Base-by-base conservation (phyloP, 2,888 invertebrate genomes). In the Nomada flava region DNA sequence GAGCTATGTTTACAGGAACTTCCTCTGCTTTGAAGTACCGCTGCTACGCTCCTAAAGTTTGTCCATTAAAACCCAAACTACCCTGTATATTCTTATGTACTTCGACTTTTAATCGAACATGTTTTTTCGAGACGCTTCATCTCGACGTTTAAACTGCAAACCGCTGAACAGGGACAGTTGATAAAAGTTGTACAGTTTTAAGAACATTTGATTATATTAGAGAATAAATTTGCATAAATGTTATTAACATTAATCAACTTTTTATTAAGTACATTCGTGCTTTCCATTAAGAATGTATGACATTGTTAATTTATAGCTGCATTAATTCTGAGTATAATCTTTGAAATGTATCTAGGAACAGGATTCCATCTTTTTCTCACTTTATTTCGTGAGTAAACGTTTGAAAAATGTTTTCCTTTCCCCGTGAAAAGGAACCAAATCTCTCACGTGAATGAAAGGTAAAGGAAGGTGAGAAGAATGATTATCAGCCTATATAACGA, bases 401-500 rank as follows among this genome's bases (percentile, higher is more conserved):
- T 47, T 47, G 47, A 47, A 13, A 26, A 57, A 57, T 26, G 57
- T 2, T 23, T 57, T 57, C 20, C 23, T 55, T n/a, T 26, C 20
- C n/a, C 53, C 53, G 57, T 7, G 57, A 57, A 11, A 57, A 20
- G 13, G 13, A 26, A 11, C 20, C n/a, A 23, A 10, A 23, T 57
- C 13, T 57, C 57, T 53, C 57, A 26, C 23, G 10, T 4, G 13
- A 57, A 57, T 57, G 20, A 26, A 57, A 23, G 13, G n/a, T 13
- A 13, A 23, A 10, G 20, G 23, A 20, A 23, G 26, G 57, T 26
- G 2, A 57, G 57, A 57, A 57, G 57, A 57, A 57, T 57, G 57
- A 57, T 57, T 26, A 23, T 57, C 23, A 26, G 20, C 26, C 20
- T 26, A 57, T 13, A 57, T 4, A 26, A 60, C 15, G 72, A 80